Evolutionary conservation across 2,888 invertebrate species (phyloP).

Genomic region (Acanthopleura granulata): DNA sequence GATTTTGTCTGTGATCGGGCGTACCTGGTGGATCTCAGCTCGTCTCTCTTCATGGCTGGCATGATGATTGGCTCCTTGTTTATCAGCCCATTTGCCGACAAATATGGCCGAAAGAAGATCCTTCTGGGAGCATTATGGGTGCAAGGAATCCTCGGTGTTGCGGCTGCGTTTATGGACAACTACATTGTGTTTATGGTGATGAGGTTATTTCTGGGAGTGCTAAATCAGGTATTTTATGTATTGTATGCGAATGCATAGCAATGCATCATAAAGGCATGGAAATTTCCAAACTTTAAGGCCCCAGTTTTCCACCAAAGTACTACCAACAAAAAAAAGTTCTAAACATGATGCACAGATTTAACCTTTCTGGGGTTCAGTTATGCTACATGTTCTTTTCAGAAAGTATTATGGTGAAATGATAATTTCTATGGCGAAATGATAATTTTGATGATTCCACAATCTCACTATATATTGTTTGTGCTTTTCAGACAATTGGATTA

Average conservation of each 20-base stretch:
- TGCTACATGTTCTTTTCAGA: no score
- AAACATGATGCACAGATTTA: no score
- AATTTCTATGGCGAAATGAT: no score
- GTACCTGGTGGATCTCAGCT: constrained; percentile 52
- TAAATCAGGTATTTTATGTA: constrained; percentile 45
- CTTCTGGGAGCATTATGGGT: constrained; percentile 45
- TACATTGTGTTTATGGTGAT: constrained; percentile 45
- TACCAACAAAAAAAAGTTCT: no score
- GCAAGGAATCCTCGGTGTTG: constrained; percentile 48
- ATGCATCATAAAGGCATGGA: no score
- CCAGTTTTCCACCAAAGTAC: no score
- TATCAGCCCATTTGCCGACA: constrained; percentile 53
- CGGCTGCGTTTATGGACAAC: constrained; percentile 41
- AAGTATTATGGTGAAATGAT: no score
- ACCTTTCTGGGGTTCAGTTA: no score
- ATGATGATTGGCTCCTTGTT: constrained; percentile 50
- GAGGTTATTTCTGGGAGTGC: constrained; percentile 53
- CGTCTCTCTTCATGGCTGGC: constrained; percentile 59
- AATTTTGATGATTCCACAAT: no score
- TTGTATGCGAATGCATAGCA: no score
- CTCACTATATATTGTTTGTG: not conserved
- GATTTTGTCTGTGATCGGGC: constrained; percentile 53
- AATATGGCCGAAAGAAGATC: constrained; percentile 49
- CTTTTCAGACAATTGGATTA: constrained; percentile 49
- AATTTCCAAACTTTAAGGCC: no score